A percentile compares a stretch with the other conserved stretches of the same genome.
phyloP scores from a whole-genome alignment of 2,888 invertebrate genomes.

The Dynastes grantii region DNA sequence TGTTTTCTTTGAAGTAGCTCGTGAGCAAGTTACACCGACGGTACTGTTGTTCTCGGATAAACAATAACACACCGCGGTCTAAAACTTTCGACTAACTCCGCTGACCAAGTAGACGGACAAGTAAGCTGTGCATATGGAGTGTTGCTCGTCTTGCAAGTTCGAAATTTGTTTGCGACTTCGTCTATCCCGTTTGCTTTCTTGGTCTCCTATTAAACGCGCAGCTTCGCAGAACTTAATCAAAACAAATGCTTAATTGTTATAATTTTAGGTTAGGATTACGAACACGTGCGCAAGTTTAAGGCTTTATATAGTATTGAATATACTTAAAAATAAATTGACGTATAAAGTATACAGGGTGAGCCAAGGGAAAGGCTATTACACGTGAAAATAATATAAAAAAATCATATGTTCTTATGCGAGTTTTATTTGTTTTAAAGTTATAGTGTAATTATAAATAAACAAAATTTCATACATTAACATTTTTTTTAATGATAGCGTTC shows the following conservation, averaged over 20 bases:
- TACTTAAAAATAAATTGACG: background rate
- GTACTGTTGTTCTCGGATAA: slow-evolving; percentile 60
- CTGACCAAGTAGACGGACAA: slow-evolving; percentile 1
- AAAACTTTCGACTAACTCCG: slow-evolving; percentile 54
- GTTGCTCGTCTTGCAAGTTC: slow-evolving; percentile 32
- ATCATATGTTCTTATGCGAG: no score
- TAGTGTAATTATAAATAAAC: no score
- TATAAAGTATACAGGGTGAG: no score
- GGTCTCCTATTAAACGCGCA: background rate
- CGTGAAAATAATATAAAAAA: no score
- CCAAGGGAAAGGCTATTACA: no score
- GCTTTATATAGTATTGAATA: background rate
- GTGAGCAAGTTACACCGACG: slow-evolving; percentile 56
- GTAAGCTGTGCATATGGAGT: background rate
- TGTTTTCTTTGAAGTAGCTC: slow-evolving; percentile 45
- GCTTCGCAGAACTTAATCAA: slow-evolving; percentile 21
- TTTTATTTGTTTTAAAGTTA: no score
- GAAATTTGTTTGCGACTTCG: slow-evolving; percentile 16
- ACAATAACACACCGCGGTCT: slow-evolving; percentile 58
- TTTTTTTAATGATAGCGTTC: no score
- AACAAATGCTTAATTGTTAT: slow-evolving; percentile 33
- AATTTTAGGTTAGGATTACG: slow-evolving; percentile 7
- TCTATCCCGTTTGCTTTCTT: background rate
- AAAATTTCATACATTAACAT: no score
- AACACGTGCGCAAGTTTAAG: no score